These are phyloP conservation scores for Euleptes europaea DNA, from an alignment of 2,113 vertebrate genomes.

Conservation along the genomic window DNA sequence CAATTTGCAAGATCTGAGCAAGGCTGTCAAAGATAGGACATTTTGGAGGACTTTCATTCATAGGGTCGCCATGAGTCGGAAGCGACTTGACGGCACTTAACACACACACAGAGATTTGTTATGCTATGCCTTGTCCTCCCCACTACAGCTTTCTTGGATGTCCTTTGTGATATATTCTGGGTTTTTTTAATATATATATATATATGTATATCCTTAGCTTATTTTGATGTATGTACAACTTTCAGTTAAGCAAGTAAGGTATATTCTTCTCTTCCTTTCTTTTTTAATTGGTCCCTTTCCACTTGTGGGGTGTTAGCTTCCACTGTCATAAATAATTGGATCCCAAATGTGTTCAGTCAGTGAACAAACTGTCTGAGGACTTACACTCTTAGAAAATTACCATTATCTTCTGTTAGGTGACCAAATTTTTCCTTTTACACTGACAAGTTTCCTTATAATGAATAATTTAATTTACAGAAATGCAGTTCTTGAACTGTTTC, in stretches of 20 bases:
- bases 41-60: too few relatives aligned
- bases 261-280: not conserved
- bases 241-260: not conserved
- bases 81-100: too few relatives aligned
- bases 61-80: too few relatives aligned
- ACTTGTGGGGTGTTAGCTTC: not conserved
- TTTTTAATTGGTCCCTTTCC: not conserved
- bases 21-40: too few relatives aligned
- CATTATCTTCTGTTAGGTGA: not conserved
- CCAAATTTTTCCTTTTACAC: not conserved
- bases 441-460: not conserved
- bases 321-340: not conserved
- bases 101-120: rapidly evolving
- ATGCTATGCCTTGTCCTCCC: not conserved
- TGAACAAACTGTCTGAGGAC: constrained; percentile 28
- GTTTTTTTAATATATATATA: too few relatives aligned
- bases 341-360: constrained; percentile 14
- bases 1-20: too few relatives aligned
- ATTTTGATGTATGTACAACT: rapidly evolving
- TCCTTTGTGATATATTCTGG: not conserved
- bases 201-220: not conserved
- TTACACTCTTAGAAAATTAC: constrained; percentile 22
- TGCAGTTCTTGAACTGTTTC: not conserved
- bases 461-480: not conserved
- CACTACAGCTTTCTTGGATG: not conserved